Evolutionary conservation across 2,113 vertebrate species (phyloP), one percentile per base, ranked within the genome.

Genomic region (Python bivittatus): DNA sequence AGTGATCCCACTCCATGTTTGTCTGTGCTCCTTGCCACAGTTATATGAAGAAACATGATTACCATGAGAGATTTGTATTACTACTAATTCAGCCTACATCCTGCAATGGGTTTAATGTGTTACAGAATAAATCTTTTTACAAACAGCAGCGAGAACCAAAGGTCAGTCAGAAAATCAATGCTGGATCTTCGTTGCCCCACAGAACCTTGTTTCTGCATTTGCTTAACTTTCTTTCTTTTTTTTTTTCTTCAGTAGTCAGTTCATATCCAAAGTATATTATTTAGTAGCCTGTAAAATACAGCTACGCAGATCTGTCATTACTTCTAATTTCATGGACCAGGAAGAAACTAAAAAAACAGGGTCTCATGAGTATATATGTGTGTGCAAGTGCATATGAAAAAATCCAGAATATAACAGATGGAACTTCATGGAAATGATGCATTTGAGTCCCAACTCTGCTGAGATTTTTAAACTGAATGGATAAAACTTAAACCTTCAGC

Each of bases 161-260:
- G 97, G 95, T 90, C 93, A 93, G 92, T 89, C 92, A 96, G 88
- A 95, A 96, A 97, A 94, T 97, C 87, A 96, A 95, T 96, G 90
- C n/a, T 95, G 91, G 85, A 95, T 60, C 92, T 96, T 93, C 95
- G 92, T 94, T 90, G 94, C 54, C 88, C 88, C 94, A 93, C 89
- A 93, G 93, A 90, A 96, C 91, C 94, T 93, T 64, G 79, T 48
- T 94, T 89, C 91, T 96, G 20, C 91, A 89, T 93, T 96, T 95
- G 92, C 86, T 90, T 96, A 94, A 96, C 94, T 96, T 88, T 93
- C 94, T 94, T 88, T 88, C 42, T 92, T 96, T 88, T 93, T 95
- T 94, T 88, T 88, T 60, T 92, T 91, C 94, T 4, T 33, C 17
- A 61, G 22, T 94, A 94, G 94, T 92, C 92, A 88, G 94, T 91